phyloP scores from a whole-genome alignment of 2,797 vertebrate genomes.

The Avahi laniger region DNA sequence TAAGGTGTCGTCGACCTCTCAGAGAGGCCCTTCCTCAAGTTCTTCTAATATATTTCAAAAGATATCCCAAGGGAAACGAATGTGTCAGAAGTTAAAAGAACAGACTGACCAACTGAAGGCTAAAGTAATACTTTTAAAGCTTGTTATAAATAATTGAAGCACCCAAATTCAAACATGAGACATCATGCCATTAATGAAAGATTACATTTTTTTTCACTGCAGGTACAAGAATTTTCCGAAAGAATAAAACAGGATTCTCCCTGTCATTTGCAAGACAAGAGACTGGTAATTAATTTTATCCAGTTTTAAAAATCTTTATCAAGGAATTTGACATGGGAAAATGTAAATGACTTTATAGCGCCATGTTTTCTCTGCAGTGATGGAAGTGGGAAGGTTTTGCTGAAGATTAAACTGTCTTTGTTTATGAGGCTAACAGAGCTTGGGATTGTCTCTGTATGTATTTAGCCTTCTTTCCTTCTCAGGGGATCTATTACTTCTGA shows the following conservation, averaged over 20 bases:
- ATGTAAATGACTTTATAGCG: neutral
- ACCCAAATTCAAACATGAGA: neutral
- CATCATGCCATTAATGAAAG: neutral
- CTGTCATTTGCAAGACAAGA: slow-evolving; percentile 84
- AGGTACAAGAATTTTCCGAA: slow-evolving; percentile 92
- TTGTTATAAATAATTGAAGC: slow-evolving; percentile 6
- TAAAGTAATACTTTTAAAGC: slow-evolving; percentile 84
- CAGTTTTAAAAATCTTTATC: neutral
- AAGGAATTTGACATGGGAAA: neutral
- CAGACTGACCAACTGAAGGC: slow-evolving; percentile 89
- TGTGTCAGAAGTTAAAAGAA: slow-evolving; percentile 89
- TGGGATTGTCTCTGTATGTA: neutral
- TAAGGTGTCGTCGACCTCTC: slow-evolving; percentile 28
- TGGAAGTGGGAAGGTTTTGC: neutral
- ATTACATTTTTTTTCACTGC: slow-evolving; percentile 47
- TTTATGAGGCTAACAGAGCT: neutral
- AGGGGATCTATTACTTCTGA: neutral
- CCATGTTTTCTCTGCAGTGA: neutral
- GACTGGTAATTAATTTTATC: slow-evolving; percentile 85
- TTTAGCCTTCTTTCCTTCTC: neutral
- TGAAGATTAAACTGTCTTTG: neutral
- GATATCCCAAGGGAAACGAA: slow-evolving; percentile 88
- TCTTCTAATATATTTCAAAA: slow-evolving; percentile 67
- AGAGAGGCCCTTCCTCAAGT: slow-evolving; percentile 44
- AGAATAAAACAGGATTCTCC: slow-evolving; percentile 80